A percentile compares a stretch with the other conserved stretches of the same genome.
Evolutionary conservation across 2,113 vertebrate species (phyloP).

Genomic region (Sakesphorus luctuosus): DNA sequence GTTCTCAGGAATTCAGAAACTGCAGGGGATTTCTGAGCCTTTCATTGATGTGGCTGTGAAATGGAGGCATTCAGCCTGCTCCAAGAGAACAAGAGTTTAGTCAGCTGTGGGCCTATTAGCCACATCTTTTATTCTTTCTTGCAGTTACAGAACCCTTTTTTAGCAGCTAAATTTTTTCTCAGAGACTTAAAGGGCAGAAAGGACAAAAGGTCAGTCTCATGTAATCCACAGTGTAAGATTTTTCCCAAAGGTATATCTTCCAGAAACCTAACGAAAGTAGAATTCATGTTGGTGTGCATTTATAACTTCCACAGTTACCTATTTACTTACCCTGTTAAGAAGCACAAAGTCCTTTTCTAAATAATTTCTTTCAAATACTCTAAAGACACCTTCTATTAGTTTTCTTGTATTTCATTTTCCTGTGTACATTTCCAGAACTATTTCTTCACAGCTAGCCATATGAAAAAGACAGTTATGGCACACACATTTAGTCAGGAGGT

Average conservation of each 20-base stretch:
- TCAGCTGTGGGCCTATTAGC: not conserved
- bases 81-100: not conserved
- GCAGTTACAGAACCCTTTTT: not conserved
- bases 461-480: not conserved
- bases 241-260: not conserved
- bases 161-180: not conserved
- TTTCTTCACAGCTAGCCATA: not conserved
- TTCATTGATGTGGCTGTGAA: not conserved
- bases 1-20: constrained; percentile 13
- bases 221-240: not conserved
- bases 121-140: not conserved
- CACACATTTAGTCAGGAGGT: not conserved
- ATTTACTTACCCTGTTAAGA: not conserved
- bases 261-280: not conserved
- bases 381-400: not conserved
- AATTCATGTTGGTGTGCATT: not conserved
- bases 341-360: not conserved
- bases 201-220: not conserved
- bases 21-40: not conserved
- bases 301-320: not conserved
- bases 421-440: not conserved
- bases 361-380: not conserved
- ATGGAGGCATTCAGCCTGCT: not conserved
- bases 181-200: not conserved
- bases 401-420: not conserved